phyloP scores from a whole-genome alignment of 2,113 vertebrate species.

The Brevimyrus niger region DNA sequence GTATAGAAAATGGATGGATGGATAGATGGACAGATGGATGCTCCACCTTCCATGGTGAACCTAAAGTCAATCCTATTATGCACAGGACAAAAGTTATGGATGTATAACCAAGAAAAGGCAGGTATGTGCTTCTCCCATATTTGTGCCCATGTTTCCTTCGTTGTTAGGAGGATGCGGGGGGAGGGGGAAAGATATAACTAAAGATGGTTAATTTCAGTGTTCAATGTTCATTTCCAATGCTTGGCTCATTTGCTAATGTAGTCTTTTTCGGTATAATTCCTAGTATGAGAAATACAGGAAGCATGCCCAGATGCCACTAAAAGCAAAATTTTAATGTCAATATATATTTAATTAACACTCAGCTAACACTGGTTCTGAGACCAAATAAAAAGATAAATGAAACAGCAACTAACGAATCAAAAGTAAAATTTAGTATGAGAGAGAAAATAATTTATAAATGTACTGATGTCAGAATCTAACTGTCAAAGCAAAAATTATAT shows the following conservation, averaged over 20 bases:
- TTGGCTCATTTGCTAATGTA: background rate
- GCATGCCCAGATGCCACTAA: background rate
- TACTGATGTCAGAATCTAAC: background rate
- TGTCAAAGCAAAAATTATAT: background rate
- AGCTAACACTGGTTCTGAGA: background rate
- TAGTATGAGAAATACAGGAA: background rate
- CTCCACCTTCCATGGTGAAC: background rate
- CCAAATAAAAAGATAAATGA: background rate
- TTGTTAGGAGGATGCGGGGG: background rate
- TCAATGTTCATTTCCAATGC: background rate
- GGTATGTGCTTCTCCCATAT: background rate
- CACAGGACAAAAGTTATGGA: background rate
- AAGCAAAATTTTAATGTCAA: slow-evolving; percentile 9
- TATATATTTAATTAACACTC: slow-evolving; percentile 22
- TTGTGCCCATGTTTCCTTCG: background rate
- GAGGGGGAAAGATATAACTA: background rate
- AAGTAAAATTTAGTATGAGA: background rate
- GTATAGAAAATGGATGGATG: background rate
- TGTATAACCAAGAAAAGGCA: background rate
- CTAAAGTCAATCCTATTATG: background rate
- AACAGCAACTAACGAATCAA: background rate
- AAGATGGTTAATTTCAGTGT: background rate
- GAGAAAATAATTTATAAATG: background rate
- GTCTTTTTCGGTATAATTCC: background rate
- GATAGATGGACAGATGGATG: background rate